Evolutionary conservation across 2,797 vertebrate genomes (phyloP).

Genomic region (Sebastes steindachneri): DNA sequence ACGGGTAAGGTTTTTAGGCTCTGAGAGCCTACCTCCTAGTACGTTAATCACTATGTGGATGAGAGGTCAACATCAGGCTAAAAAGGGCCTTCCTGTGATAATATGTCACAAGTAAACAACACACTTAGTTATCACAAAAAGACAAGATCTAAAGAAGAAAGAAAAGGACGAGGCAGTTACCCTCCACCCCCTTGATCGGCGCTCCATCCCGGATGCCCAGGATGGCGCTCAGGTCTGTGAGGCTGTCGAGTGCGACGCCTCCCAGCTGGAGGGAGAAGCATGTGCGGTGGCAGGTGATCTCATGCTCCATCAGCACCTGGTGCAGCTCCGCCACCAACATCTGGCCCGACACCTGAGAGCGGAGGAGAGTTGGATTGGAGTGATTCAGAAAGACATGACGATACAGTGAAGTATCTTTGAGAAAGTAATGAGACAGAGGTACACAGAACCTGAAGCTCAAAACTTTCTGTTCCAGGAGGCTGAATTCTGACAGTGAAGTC

Average conservation of each 20-base stretch:
- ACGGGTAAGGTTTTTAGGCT: too few species aligned
- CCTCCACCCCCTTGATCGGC: conserved; percentile 91
- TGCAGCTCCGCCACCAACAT: conserved; percentile 96
- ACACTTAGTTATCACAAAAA: neutral
- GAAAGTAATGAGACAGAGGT: neutral
- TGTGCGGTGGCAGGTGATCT: conserved; percentile 93
- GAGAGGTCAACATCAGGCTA: neutral
- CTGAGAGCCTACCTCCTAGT: too few species aligned
- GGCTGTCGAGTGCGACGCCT: conserved; percentile 87
- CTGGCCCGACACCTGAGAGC: conserved; percentile 90
- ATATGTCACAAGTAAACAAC: neutral
- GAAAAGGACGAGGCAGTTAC: conserved; percentile 72
- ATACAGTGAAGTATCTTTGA: neutral
- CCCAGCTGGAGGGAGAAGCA: conserved; percentile 95
- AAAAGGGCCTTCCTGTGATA: neutral
- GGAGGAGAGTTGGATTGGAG: neutral
- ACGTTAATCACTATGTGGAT: neutral
- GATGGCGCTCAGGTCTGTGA: conserved; percentile 88
- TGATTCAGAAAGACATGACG: neutral
- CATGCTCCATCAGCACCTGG: conserved; percentile 94
- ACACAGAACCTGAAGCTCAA: conserved; percentile 89
- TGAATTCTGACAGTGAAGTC: conserved; percentile 91
- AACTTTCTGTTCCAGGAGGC: conserved; percentile 87
- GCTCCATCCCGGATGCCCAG: conserved; percentile 89
- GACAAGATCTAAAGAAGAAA: neutral